These are phyloP conservation scores for Pteromalus puparum DNA, from an alignment of 1,140 invertebrate species.

Conservation along the genomic window DNA sequence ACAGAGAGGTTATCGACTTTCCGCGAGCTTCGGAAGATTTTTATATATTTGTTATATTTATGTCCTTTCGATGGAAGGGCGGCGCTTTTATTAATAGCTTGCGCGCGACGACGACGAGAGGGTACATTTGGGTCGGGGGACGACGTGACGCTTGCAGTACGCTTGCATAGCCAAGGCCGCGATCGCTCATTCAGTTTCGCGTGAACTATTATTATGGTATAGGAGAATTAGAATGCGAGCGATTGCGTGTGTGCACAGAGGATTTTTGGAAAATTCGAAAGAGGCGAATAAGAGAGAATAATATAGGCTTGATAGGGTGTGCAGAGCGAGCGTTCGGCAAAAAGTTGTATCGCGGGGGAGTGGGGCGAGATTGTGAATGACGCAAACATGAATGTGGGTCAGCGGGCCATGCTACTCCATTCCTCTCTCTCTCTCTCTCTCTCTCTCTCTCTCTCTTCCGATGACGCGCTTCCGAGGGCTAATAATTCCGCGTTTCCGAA, in stretches of 20 bases:
- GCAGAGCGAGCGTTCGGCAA: background rate
- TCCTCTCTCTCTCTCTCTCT: conserved; percentile 9
- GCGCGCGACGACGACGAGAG: background rate
- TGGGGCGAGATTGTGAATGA: conserved; percentile 73
- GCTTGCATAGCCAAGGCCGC: no score
- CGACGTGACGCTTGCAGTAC: conserved; percentile 18
- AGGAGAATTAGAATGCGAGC: no score
- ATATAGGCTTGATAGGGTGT: background rate
- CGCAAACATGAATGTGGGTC: conserved; percentile 74
- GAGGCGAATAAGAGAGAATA: background rate
- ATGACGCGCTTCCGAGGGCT: background rate
- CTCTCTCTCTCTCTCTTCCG: background rate
- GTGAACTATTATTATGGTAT: no score
- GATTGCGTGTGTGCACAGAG: no score
- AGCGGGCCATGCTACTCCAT: conserved; percentile 68
- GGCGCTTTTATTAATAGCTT: conserved; percentile 68
- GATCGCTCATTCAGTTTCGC: no score
- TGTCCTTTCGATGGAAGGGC: background rate
- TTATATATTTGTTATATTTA: background rate
- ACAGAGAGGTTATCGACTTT: conserved; percentile 52
- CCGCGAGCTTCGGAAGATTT: background rate
- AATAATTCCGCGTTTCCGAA: background rate
- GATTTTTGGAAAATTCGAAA: conserved; percentile 38
- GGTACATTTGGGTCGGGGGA: background rate
- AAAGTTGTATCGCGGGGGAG: conserved; percentile 6